These are phyloP conservation scores for Pterocles orientalis DNA, from an alignment of 2,113 vertebrate genomes.

Conservation along the genomic window DNA sequence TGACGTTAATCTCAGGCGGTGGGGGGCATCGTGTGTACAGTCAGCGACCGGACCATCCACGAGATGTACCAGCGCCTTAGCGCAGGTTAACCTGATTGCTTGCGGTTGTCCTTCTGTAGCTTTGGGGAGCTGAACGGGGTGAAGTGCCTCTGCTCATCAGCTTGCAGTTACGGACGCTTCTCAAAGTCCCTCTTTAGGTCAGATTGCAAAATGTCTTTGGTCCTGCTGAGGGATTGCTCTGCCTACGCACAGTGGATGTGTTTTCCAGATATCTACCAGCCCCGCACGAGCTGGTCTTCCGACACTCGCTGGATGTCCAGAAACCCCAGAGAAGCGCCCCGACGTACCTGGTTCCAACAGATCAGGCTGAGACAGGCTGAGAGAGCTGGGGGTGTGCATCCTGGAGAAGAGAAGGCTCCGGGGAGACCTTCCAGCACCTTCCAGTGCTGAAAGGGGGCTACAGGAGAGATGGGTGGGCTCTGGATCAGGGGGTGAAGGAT, in stretches of 20 bases:
- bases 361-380: neutral
- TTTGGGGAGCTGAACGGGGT: neutral
- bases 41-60: accelerated
- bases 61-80: too few species aligned
- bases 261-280: neutral
- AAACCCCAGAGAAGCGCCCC: neutral
- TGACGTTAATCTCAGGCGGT: accelerated
- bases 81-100: neutral
- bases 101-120: neutral
- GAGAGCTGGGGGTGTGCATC: too few species aligned
- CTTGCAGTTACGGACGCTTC: neutral
- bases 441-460: too few species aligned
- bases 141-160: neutral
- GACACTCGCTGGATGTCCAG: neutral
- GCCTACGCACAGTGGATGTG: too few species aligned
- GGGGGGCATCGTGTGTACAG: neutral
- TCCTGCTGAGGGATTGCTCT: neutral
- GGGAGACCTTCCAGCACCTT: too few species aligned
- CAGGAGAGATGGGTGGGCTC: too few species aligned
- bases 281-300: neutral
- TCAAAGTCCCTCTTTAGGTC: neutral
- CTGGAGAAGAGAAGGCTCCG: too few species aligned
- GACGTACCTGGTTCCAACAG: neutral
- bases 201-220: neutral
- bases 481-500: too few species aligned